Evolutionary conservation across 1,140 invertebrate genomes (phyloP), one percentile per base, ranked within the genome.

Genomic region (Calliopsis andreniformis): DNA sequence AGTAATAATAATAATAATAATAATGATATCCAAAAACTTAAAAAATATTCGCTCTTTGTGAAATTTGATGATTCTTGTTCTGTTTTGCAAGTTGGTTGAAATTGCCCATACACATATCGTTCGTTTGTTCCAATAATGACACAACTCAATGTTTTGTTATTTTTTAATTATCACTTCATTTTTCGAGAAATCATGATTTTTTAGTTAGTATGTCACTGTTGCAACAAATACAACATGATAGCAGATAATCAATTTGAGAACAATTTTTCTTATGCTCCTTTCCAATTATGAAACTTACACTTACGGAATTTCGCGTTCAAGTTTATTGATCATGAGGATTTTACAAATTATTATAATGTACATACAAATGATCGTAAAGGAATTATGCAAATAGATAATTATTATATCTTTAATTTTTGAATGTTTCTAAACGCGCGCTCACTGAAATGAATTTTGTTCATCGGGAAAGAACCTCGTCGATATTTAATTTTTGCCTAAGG

Each of bases 401-500:
- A 47, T 8, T 35, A 28, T 20, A 71, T 14, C 49, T 61, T 35
- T 18, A 59, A 61, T 49, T 16, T 20, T n/a, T 45, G 43, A 70
- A 45, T 25, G 32, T 62, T 62, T 53, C 51, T 51, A 16, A 16
- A 39, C 28, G 28, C n/a, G 42, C 10, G 10, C 35, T 39, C 10
- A 39, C 35, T n/a, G n/a, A 39, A 39, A 39, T 3, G 35, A 18
- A 56, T 35, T 72, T 72, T 51, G 47, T 64, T 53, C 28, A 23
- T 64, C 14, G 53, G 39, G 39, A 35, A 73, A 47, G 64, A 30
- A 5, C 5, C n/a, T n/a, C n/a, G 28, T 14, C 42, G 20, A 67
- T 56, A 58, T 32, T 73, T 55, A 64, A 66, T 75, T 67, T 75
- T 67, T 47, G 18, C 47, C 20, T 7, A 35, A 56, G 39, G n/a